Evolutionary conservation across 2,888 invertebrate genomes (phyloP).

Genomic region (Geotrupes spiniger): DNA sequence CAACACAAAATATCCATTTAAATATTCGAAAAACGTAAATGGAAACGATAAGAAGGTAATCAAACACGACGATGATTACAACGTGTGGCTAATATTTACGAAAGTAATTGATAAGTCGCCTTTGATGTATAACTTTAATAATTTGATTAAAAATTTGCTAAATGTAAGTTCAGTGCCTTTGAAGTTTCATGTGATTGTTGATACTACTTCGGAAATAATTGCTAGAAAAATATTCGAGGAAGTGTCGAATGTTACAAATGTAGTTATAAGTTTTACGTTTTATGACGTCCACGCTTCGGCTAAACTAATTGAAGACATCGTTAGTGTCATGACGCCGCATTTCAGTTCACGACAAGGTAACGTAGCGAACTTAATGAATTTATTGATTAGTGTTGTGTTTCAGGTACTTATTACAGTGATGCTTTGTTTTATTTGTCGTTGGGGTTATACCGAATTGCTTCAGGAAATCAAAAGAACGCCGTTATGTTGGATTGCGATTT

Average conservation of each 20-base stretch:
- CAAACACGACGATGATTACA: slow-evolving; percentile 39
- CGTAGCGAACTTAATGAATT: neutral
- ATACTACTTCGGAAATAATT: slow-evolving; percentile 56
- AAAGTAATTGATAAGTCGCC: slow-evolving; percentile 55
- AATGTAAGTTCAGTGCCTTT: slow-evolving; percentile 53
- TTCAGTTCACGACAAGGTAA: slow-evolving; percentile 66
- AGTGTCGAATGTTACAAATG: slow-evolving; percentile 23
- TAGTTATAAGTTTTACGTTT: slow-evolving; percentile 48
- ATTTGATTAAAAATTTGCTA: slow-evolving; percentile 53
- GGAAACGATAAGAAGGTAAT: slow-evolving; percentile 17
- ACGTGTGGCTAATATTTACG: slow-evolving; percentile 60
- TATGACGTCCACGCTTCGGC: slow-evolving; percentile 64
- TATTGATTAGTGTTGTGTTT: slow-evolving; percentile 23
- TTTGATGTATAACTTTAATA: slow-evolving; percentile 53
- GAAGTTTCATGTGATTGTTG: slow-evolving; percentile 62
- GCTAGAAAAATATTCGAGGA: slow-evolving; percentile 50
- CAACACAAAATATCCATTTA: slow-evolving; percentile 7
- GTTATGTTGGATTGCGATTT: slow-evolving; percentile 77
- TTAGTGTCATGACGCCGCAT: slow-evolving; percentile 65
- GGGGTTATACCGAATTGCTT: slow-evolving; percentile 68
- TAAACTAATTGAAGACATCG: slow-evolving; percentile 59
- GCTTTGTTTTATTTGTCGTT: slow-evolving; percentile 76
- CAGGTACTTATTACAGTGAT: slow-evolving; percentile 73
- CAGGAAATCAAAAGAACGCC: slow-evolving; percentile 57
- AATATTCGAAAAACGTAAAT: slow-evolving; percentile 8